These are phyloP conservation scores for Hemicentrotus pulcherrimus DNA, from an alignment of 35 echinoderm and acorn worm genomes.

Conservation along the genomic window DNA sequence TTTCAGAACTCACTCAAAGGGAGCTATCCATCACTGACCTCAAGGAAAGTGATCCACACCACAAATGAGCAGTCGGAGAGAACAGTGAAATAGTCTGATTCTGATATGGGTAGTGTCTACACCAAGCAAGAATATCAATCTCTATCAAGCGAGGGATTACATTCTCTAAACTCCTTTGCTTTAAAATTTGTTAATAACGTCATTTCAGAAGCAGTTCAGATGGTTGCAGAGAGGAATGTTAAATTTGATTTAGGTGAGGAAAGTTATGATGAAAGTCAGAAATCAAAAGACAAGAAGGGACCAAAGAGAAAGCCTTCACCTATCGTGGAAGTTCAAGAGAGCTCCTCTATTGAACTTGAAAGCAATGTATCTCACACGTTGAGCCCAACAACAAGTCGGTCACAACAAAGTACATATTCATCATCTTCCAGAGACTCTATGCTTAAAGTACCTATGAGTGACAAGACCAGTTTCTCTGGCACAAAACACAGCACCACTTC, in stretches of 20 bases:
- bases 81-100: slow-evolving; percentile 27
- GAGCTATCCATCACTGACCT: slow-evolving; percentile 68
- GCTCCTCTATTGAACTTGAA: neutral
- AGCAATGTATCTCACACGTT: neutral
- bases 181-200: neutral
- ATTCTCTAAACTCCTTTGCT: neutral
- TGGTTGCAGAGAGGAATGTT: neutral
- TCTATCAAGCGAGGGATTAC: neutral
- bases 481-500: slow-evolving; percentile 33
- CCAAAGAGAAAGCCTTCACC: slow-evolving; percentile 21
- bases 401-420: neutral
- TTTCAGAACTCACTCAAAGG: slow-evolving; percentile 72
- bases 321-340: slow-evolving; percentile 29
- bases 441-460: slow-evolving; percentile 10
- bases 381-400: neutral
- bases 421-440: neutral
- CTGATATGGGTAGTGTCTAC: neutral
- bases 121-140: neutral
- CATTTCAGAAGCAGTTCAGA: slow-evolving; percentile 5
- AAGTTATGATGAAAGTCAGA: neutral
- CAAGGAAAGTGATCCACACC: neutral
- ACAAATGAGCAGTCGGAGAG: slow-evolving; percentile 22
- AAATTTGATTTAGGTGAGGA: neutral
- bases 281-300: neutral
- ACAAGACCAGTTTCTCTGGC: slow-evolving; percentile 26